A percentile compares a stretch with the other conserved stretches of the same genome.
These are phyloP conservation scores for Micrasema minimum DNA, from an alignment of 1,140 invertebrate genomes.

Conservation along the genomic window DNA sequence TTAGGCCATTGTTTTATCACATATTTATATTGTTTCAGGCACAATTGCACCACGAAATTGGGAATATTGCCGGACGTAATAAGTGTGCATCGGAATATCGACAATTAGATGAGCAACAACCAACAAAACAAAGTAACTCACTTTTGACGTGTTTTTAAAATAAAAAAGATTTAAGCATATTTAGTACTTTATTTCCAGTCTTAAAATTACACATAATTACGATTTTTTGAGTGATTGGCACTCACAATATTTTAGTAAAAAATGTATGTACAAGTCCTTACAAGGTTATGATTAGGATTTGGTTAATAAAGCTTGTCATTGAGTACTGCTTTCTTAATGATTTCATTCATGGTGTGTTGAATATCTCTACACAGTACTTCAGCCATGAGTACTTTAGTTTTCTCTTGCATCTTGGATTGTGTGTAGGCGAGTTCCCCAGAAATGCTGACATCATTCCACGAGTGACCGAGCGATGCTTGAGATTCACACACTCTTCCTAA, in stretches of 20 bases:
- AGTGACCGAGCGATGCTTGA: slow-evolving; percentile 79
- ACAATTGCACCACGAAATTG: slow-evolving; percentile 75
- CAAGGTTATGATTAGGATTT: neutral
- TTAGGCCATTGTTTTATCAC: no score
- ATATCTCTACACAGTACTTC: slow-evolving; percentile 73
- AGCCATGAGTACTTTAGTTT: slow-evolving; percentile 66
- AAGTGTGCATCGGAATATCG: slow-evolving; percentile 78
- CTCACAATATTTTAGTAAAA: no score
- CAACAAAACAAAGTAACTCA: slow-evolving; percentile 63
- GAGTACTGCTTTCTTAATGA: slow-evolving; percentile 69
- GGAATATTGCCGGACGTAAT: slow-evolving; percentile 74
- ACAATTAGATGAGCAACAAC: slow-evolving; percentile 75
- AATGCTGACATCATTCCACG: slow-evolving; percentile 70
- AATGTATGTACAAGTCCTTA: no score
- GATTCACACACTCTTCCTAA: slow-evolving; percentile 87
- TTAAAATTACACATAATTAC: neutral
- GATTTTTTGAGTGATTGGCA: no score
- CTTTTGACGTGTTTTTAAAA: slow-evolving; percentile 57
- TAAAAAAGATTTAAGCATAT: neutral
- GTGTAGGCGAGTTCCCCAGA: slow-evolving; percentile 67
- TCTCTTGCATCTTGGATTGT: slow-evolving; percentile 64
- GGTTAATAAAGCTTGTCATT: slow-evolving; percentile 69
- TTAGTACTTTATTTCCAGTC: slow-evolving; percentile 32
- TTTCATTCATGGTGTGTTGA: slow-evolving; percentile 71
- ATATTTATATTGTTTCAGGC: slow-evolving; percentile 66